Evolutionary conservation across 1,140 invertebrate genomes (phyloP).

Genomic region (Drosophila subobscura): DNA sequence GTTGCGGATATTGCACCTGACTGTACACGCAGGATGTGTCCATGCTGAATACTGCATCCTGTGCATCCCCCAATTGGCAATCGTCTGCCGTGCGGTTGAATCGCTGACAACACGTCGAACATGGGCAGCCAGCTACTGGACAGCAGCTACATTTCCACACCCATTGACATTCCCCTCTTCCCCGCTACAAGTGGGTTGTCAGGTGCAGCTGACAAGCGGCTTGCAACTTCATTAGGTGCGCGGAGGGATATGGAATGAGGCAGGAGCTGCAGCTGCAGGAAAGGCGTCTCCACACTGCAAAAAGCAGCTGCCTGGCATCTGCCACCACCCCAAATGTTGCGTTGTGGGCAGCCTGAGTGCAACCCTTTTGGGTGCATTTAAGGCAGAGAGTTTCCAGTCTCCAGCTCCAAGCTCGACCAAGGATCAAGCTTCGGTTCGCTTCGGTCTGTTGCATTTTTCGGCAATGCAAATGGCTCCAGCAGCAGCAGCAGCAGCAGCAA

Average conservation of each 20-base stretch:
- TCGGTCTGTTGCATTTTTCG: slow-evolving; percentile 38
- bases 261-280: not conserved
- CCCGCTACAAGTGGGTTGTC: slow-evolving; percentile 12
- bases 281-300: slow-evolving; percentile 5
- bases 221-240: slow-evolving; percentile 50
- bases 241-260: not conserved
- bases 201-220: slow-evolving; percentile 22
- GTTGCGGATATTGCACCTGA: slow-evolving; percentile 53
- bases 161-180: not conserved
- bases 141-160: not conserved
- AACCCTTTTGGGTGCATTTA: slow-evolving; percentile 44
- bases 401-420: not conserved
- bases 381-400: slow-evolving; percentile 19
- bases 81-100: slow-evolving; percentile 54
- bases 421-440: slow-evolving; percentile 14
- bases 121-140: not conserved
- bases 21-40: slow-evolving; percentile 37
- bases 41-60: slow-evolving; percentile 5
- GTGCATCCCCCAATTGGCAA: slow-evolving; percentile 45
- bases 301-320: slow-evolving; percentile 8
- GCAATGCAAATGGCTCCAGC: slow-evolving; percentile 17
- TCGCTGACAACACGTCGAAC: slow-evolving; percentile 37
- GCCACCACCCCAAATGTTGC: slow-evolving; percentile 8
- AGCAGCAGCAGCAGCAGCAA: not conserved
- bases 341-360: slow-evolving; percentile 1